A percentile compares a stretch with the other conserved stretches of the same genome.
Evolutionary conservation across 2,888 invertebrate species (phyloP).

Genomic region (Cremastobaeus sp.): DNA sequence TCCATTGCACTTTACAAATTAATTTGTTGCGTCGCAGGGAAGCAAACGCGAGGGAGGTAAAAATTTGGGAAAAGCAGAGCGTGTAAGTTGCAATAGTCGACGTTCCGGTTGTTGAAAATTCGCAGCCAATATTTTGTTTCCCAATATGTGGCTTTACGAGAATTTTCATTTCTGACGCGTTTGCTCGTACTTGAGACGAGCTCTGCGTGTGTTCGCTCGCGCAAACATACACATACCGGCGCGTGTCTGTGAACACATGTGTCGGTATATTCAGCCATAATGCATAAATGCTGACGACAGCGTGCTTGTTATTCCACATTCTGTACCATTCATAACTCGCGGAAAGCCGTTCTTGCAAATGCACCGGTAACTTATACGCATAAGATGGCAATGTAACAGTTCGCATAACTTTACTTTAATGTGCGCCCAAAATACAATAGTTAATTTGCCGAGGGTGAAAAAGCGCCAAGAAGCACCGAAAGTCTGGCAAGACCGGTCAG

Average conservation of each 20-base stretch:
- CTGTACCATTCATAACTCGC: conserved; percentile 58
- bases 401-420: conserved; percentile 53
- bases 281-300: conserved; percentile 61
- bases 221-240: conserved; percentile 50
- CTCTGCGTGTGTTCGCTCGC: conserved; percentile 53
- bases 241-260: conserved; percentile 38
- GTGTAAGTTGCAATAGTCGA: conserved; percentile 19
- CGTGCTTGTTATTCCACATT: conserved; percentile 61
- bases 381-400: conserved; percentile 56
- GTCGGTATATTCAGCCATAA: conserved; percentile 58
- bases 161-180: conserved; percentile 59
- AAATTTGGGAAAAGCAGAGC: conserved; percentile 1
- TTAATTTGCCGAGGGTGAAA: conserved; percentile 56
- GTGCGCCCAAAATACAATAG: conserved; percentile 50
- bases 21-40: too few relatives aligned
- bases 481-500: too few relatives aligned
- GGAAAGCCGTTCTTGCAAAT: conserved; percentile 57
- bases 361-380: conserved; percentile 56
- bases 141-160: conserved; percentile 47
- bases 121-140: conserved; percentile 45
- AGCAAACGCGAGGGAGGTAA: too few relatives aligned
- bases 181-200: conserved; percentile 42
- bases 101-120: conserved; percentile 34
- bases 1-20: too few relatives aligned
- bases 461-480: too few relatives aligned